Evolutionary conservation across 2,888 invertebrate genomes (phyloP).

Genomic region (Camptogramma bilineatum): DNA sequence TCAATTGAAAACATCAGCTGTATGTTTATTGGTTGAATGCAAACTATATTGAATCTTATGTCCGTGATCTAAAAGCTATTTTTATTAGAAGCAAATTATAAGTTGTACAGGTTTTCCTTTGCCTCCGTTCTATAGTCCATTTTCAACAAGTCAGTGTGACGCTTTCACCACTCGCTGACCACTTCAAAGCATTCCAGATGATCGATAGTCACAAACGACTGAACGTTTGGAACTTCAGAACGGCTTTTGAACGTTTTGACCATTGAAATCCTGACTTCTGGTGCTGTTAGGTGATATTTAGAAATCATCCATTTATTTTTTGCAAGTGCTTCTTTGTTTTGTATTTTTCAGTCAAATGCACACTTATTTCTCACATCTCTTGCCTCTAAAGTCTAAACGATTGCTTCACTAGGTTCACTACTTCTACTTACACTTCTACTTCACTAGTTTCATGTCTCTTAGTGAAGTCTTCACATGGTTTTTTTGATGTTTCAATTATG

Average conservation of each 20-base stretch:
- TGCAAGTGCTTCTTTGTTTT: neutral
- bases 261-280: neutral
- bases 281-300: neutral
- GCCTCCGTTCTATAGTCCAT: constrained; percentile 52
- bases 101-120: constrained; percentile 31
- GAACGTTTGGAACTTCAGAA: constrained; percentile 6
- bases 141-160: constrained; percentile 47
- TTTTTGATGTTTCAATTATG: too few species aligned
- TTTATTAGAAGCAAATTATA: neutral
- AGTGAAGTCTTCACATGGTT: too few species aligned
- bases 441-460: too few species aligned
- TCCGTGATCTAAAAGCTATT: neutral
- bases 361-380: too few species aligned
- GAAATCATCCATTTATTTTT: neutral
- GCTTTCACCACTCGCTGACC: constrained; percentile 42
- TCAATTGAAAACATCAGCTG: neutral
- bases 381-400: too few species aligned
- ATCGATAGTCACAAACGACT: constrained; percentile 26
- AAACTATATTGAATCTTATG: neutral
- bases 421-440: too few species aligned
- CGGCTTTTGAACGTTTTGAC: constrained; percentile 12
- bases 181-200: constrained; percentile 48
- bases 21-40: neutral
- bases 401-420: too few species aligned
- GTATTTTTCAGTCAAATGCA: neutral